phyloP scores from a whole-genome alignment of 92 coral and sea anemone genomes.

The Desmophyllum pertusum region DNA sequence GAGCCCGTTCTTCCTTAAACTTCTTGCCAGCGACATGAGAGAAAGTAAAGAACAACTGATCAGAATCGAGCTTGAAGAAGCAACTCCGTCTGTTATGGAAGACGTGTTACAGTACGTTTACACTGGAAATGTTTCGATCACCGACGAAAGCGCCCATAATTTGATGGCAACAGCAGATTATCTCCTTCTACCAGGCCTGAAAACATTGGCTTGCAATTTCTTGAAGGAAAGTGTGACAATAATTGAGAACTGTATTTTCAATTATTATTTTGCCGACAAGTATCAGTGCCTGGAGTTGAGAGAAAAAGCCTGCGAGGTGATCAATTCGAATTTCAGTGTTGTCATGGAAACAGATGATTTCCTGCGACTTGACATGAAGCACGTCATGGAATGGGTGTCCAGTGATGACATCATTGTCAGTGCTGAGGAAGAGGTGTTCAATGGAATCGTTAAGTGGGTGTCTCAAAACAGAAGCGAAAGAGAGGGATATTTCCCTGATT shows the following conservation, averaged over 20 bases:
- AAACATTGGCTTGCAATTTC: background rate
- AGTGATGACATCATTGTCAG: conserved; percentile 19
- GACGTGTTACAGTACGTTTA: conserved; percentile 20
- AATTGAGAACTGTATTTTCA: conserved; percentile 28
- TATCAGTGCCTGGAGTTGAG: conserved; percentile 8
- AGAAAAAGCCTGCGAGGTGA: conserved; percentile 16
- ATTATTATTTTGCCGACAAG: conserved; percentile 27
- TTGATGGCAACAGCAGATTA: conserved; percentile 37
- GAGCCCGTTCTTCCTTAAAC: conserved; percentile 36
- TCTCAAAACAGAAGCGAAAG: conserved; percentile 21
- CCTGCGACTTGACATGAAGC: background rate
- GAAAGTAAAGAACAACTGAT: conserved; percentile 3
- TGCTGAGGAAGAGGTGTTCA: conserved; percentile 21
- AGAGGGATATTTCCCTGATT: background rate
- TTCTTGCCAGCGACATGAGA: conserved; percentile 27
- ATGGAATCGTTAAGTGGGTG: conserved; percentile 34
- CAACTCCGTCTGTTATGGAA: conserved; percentile 28
- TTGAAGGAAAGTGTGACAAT: background rate
- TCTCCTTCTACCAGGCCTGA: background rate
- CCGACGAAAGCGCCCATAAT: conserved; percentile 26
- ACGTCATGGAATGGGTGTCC: conserved; percentile 22
- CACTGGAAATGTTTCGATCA: conserved; percentile 23
- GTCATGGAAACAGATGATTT: conserved; percentile 23
- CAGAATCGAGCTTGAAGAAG: conserved; percentile 29
- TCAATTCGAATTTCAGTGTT: conserved; percentile 11